Evolutionary conservation across 2,113 vertebrate species (phyloP), one percentile per base, ranked within the genome.

Genomic region (Aegithalos caudatus): DNA sequence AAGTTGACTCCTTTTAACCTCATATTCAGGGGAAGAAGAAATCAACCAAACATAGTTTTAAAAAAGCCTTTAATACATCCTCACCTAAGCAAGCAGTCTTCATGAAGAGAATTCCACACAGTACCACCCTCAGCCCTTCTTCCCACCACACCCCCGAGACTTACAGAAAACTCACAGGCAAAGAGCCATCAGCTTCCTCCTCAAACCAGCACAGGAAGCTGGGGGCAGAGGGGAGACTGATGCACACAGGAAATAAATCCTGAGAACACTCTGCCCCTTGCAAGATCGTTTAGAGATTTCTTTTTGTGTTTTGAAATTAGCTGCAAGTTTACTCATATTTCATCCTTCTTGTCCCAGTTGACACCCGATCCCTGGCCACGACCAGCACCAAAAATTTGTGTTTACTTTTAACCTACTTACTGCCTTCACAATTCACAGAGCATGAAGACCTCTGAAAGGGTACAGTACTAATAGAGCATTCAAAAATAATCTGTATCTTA

Each of bases 91-190:
- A 88, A 80, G 27, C 12, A 22, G 14, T 66, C 71, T 69, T 61
- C 24, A 7, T 21, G 47, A 92, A 67, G 13, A 54, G 9, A 80
- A 73, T 42, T 81, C 20, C 28, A 42, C 8, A 5, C 7, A 44
- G 13, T 17, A 69, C 6, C 25, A 60, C 4, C 48, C 5, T 1
- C 23, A 50, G 6, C 1, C 29, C 6, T 20, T 74, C 25, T 69
- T n/a, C 19, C 35, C 6, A 4, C 8, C 15, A 42, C 16, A 51
- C 10, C 16, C 16, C n/a, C 1, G 0, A n/a, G 22, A 28, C 27
- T 29, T 69, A 61, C 0, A 9, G 64, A 83, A 95, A 81, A 54
- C 8, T 70, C 38, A 27, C 20, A 77, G 20, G 58, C 16, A 77
- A 77, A 86, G 12, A 81, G 9, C 9, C 50, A 57, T 65, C 50